Percentiles rank a stretch among this genome's conserved stretches.
Conservation (phyloP, 2,113 vertebrate species). For the Bambusicola thoracicus region DNA sequence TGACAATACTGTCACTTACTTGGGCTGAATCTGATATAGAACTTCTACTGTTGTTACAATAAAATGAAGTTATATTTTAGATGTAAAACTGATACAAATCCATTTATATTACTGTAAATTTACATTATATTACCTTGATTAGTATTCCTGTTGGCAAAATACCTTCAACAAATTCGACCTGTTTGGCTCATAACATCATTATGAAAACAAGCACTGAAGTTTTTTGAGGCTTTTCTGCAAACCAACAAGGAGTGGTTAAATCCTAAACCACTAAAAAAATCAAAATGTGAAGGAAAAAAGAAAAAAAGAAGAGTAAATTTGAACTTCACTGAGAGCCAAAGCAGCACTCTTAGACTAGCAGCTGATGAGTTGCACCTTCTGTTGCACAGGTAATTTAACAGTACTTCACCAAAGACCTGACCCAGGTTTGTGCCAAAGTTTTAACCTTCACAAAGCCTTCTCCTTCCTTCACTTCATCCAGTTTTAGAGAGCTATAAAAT, state of each 20-base stretch:
- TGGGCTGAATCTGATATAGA: neutral
- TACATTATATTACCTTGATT: too few species aligned
- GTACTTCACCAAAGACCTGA: neutral
- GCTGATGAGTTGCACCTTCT: neutral
- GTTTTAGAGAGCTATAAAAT: conserved; percentile 11
- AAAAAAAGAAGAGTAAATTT: neutral
- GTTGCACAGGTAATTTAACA: neutral
- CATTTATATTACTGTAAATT: neutral
- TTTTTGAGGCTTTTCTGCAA: neutral
- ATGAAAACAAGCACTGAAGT: fast-evolving
- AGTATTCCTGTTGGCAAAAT: neutral
- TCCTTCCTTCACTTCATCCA: neutral
- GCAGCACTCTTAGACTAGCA: neutral
- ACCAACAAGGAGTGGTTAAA: neutral
- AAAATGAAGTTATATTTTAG: neutral
- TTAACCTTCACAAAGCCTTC: neutral
- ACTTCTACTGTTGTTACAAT: neutral
- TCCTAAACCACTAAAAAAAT: neutral
- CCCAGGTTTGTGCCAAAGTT: neutral
- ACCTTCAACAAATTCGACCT: neutral
- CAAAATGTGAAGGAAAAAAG: neutral
- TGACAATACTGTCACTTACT: neutral
- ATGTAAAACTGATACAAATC: neutral
- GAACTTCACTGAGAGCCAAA: neutral
- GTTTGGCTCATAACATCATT: neutral